phyloP scores from a whole-genome alignment of 1,140 invertebrate species.

The Nebria ingens region DNA sequence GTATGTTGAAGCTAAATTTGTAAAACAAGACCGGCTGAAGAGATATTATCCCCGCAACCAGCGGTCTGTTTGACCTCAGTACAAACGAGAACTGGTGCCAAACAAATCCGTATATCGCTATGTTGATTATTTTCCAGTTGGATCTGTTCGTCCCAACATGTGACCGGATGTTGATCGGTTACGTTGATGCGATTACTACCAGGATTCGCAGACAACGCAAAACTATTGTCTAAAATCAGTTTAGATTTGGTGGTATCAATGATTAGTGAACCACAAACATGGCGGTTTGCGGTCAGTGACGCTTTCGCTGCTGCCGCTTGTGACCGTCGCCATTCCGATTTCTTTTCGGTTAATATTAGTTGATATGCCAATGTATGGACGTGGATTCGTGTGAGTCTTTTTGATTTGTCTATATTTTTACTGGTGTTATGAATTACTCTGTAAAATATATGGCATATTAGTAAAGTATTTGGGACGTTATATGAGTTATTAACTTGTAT shows the following conservation, averaged over 20 bases:
- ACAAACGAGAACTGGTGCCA: constrained; percentile 77
- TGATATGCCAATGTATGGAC: constrained; percentile 83
- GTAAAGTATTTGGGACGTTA: too few species aligned
- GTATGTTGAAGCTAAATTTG: too few species aligned
- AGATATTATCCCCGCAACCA: constrained; percentile 83
- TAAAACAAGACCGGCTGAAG: constrained; percentile 67
- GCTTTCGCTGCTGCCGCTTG: constrained; percentile 74
- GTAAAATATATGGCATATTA: background rate
- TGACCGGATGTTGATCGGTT: constrained; percentile 60
- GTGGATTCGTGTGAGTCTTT: constrained; percentile 50
- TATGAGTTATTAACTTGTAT: constrained; percentile 40
- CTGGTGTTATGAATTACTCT: constrained; percentile 34
- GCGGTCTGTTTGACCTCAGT: constrained; percentile 72
- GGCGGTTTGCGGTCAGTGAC: constrained; percentile 70
- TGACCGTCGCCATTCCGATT: constrained; percentile 63
- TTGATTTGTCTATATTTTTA: constrained; percentile 33
- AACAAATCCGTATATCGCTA: constrained; percentile 57
- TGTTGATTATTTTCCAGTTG: constrained; percentile 32
- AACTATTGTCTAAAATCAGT: constrained; percentile 76
- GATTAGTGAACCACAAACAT: constrained; percentile 60
- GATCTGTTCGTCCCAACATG: constrained; percentile 68
- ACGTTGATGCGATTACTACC: constrained; percentile 43
- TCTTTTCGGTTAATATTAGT: constrained; percentile 62
- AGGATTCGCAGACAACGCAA: constrained; percentile 52
- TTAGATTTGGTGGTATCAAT: constrained; percentile 59